Evolutionary conservation across 1,140 invertebrate genomes (phyloP).

Genomic region (Pteromalus puparum): DNA sequence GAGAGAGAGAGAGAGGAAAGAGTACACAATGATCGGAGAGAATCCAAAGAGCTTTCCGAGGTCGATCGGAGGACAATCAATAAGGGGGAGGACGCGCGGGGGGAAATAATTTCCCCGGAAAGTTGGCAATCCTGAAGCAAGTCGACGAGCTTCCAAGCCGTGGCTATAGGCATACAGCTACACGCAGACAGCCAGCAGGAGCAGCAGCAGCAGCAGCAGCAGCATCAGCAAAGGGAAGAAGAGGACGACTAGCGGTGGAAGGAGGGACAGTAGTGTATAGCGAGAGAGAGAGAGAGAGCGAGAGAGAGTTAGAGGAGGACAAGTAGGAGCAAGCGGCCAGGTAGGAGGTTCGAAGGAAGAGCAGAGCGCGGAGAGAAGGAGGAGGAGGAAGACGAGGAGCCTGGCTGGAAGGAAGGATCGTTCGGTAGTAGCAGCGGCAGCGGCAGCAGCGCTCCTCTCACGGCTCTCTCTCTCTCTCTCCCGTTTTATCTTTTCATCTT

Average conservation of each 20-base stretch:
- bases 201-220: no score
- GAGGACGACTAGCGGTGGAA: not conserved
- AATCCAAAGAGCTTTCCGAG: constrained; percentile 14
- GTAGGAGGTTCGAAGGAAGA: constrained; percentile 1
- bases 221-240: constrained; percentile 3
- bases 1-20: not conserved
- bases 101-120: constrained; percentile 38
- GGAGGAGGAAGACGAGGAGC: constrained; percentile 41
- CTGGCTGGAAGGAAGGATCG: constrained; percentile 24
- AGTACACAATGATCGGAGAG: not conserved
- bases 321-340: not conserved
- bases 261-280: constrained; percentile 5
- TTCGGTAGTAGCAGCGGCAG: constrained; percentile 61
- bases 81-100: not conserved
- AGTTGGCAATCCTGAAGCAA: constrained; percentile 22
- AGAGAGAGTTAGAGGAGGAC: not conserved
- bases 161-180: not conserved
- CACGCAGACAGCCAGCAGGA: no score
- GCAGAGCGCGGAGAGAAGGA: not conserved
- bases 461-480: constrained; percentile 44
- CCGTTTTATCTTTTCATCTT: constrained; percentile 44
- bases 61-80: constrained; percentile 19
- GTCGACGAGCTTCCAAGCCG: not conserved
- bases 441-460: constrained; percentile 54
- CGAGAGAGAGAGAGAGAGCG: not conserved